Conservation (phyloP, 2,797 vertebrate species). For the Pseudotriccus pelzelni region DNA sequence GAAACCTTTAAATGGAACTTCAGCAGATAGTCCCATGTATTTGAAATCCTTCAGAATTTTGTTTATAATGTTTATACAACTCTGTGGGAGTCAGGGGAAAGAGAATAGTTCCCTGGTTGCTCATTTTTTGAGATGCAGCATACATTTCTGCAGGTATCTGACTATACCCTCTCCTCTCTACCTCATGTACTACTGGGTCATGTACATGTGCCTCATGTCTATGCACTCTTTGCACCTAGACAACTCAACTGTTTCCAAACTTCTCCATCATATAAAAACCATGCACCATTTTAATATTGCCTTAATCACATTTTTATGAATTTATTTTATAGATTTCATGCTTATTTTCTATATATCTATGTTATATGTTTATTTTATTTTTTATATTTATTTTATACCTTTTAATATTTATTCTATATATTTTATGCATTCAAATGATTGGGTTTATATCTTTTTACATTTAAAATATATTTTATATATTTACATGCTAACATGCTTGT, state of each 20-base stretch:
- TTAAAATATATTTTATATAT: background rate
- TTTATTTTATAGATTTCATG: background rate
- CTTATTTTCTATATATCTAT: background rate
- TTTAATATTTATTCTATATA: background rate
- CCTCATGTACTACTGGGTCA: background rate
- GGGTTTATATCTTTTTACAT: background rate
- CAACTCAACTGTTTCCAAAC: background rate
- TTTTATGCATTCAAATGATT: background rate
- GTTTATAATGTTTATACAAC: background rate
- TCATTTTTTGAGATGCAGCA: background rate
- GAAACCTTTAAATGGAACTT: background rate
- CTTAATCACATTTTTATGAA: rapidly evolving
- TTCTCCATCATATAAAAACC: rapidly evolving
- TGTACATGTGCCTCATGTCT: background rate
- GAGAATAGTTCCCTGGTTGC: background rate
- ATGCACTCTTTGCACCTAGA: background rate
- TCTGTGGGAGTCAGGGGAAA: background rate
- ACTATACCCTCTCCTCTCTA: background rate
- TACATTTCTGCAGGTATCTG: background rate
- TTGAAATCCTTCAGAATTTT: background rate
- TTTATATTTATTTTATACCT: too few relatives aligned
- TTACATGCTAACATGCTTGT: background rate
- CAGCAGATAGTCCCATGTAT: background rate
- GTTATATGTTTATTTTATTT: too few relatives aligned
- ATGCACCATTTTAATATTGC: rapidly evolving